Conservation (phyloP, 2,113 vertebrate species). For the Rattus rattus region DNA sequence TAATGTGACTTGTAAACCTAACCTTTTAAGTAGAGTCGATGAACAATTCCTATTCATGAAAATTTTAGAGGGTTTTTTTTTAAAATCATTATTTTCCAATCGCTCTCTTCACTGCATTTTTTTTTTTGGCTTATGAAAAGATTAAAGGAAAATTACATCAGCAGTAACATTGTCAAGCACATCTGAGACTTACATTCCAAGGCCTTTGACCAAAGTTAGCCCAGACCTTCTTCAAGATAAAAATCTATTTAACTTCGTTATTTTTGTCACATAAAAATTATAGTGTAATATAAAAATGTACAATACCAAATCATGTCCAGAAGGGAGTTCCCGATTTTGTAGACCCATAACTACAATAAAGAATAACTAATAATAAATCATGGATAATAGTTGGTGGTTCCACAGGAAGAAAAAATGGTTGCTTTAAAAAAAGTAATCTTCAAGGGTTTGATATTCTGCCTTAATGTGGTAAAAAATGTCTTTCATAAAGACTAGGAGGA, state of each 20-base stretch:
- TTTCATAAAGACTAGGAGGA: background rate
- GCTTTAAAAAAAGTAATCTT: background rate
- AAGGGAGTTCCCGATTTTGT: slow-evolving; percentile 44
- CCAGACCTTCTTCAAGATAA: slow-evolving; percentile 48
- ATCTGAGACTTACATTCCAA: slow-evolving; percentile 66
- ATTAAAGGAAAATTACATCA: slow-evolving; percentile 61
- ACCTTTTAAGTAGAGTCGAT: slow-evolving; percentile 57
- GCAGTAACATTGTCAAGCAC: slow-evolving; percentile 68
- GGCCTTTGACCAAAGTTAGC: slow-evolving; percentile 16
- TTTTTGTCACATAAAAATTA: slow-evolving; percentile 62
- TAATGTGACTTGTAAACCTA: slow-evolving; percentile 74
- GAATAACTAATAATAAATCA: slow-evolving; percentile 59
- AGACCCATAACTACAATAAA: slow-evolving; percentile 53
- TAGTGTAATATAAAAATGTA: slow-evolving; percentile 49
- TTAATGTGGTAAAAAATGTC: background rate
- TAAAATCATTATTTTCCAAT: slow-evolving; percentile 36
- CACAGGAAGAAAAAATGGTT: slow-evolving; percentile 24
- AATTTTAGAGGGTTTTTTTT: background rate
- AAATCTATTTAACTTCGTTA: slow-evolving; percentile 55
- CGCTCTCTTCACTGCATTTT: background rate
- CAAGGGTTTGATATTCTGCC: background rate
- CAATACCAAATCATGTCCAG: slow-evolving; percentile 51
- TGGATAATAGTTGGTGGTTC: background rate
- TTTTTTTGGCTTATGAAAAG: slow-evolving; percentile 52
- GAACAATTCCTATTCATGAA: slow-evolving; percentile 59